Conservation (phyloP, 2,797 vertebrate genomes). For the Thalassophryne amazonica region DNA sequence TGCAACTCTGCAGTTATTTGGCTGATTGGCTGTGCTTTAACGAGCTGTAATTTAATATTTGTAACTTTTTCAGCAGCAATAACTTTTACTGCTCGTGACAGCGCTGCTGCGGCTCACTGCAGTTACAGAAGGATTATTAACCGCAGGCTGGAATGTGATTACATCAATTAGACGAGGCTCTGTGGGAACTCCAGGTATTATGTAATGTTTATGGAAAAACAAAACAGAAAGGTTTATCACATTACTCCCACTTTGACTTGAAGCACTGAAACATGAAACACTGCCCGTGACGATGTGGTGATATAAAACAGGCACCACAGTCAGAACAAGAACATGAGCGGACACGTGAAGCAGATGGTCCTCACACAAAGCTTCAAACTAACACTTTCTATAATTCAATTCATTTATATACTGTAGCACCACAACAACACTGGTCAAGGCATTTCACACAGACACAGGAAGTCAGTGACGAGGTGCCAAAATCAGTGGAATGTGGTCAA, state of each 20-base stretch:
- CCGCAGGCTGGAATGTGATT: constrained; percentile 31
- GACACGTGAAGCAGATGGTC: constrained; percentile 17
- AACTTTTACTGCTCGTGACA: too few species aligned
- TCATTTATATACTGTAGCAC: too few species aligned
- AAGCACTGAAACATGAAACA: constrained; percentile 9
- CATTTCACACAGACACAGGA: too few species aligned
- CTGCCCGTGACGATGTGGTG: constrained; percentile 8
- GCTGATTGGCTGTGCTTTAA: too few species aligned
- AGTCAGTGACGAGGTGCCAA: too few species aligned
- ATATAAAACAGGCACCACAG: constrained; percentile 4
- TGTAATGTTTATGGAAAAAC: not conserved
- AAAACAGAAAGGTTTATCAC: constrained; percentile 8
- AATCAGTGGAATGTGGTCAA: too few species aligned
- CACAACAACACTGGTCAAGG: too few species aligned
- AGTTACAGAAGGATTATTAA: constrained; percentile 26
- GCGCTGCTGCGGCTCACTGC: not conserved
- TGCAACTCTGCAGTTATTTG: too few species aligned
- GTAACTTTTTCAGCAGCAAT: too few species aligned
- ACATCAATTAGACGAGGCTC: constrained; percentile 9
- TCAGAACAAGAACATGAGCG: constrained; percentile 4
- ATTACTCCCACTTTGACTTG: constrained; percentile 16
- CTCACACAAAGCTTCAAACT: too few species aligned
- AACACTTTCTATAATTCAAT: too few species aligned
- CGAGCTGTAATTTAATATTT: too few species aligned
- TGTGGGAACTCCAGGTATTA: not conserved